Percentiles rank a stretch among this genome's conserved stretches.
Conservation (phyloP, 1,140 invertebrate species). For the Alviniconcha marisindica region DNA sequence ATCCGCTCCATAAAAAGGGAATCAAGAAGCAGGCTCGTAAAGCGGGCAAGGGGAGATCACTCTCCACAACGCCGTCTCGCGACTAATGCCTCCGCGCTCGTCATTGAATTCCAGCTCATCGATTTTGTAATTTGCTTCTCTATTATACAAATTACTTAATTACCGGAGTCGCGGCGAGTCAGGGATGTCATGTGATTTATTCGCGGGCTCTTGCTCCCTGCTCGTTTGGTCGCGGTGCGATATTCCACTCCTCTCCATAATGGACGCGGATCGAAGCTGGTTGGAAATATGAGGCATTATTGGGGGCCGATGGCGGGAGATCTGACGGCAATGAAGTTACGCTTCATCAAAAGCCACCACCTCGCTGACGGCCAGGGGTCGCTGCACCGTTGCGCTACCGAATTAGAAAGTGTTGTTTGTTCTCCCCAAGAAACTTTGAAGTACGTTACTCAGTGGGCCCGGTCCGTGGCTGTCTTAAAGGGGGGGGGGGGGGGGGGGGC, state of each 20-base stretch:
- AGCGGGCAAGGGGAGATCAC: slow-evolving; percentile 34
- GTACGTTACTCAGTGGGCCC: too few relatives aligned
- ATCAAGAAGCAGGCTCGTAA: slow-evolving; percentile 40
- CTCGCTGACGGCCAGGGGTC: background rate
- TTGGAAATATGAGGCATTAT: slow-evolving; percentile 46
- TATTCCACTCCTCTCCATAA: slow-evolving; percentile 34
- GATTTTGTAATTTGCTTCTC: slow-evolving; percentile 52
- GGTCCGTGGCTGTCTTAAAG: too few relatives aligned
- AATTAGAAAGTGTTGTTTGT: too few relatives aligned
- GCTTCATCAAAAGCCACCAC: slow-evolving; percentile 44
- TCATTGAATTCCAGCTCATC: slow-evolving; percentile 43
- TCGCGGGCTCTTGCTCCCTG: slow-evolving; percentile 22
- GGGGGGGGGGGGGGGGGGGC: too few relatives aligned
- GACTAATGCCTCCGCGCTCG: slow-evolving; percentile 28
- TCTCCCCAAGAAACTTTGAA: too few relatives aligned
- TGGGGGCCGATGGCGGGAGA: slow-evolving; percentile 41
- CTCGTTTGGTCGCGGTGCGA: slow-evolving; percentile 34
- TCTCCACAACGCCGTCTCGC: slow-evolving; percentile 14
- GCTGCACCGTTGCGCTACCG: too few relatives aligned
- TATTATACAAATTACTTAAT: slow-evolving; percentile 53
- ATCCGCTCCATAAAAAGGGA: slow-evolving; percentile 36
- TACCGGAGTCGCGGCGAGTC: slow-evolving; percentile 46
- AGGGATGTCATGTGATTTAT: slow-evolving; percentile 41
- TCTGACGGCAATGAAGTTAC: slow-evolving; percentile 43
- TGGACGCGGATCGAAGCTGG: slow-evolving; percentile 35